A percentile compares a stretch with the other conserved stretches of the same genome.
These are phyloP conservation scores for Natator depressus DNA, from an alignment of 2,113 vertebrate species.

Conservation along the genomic window DNA sequence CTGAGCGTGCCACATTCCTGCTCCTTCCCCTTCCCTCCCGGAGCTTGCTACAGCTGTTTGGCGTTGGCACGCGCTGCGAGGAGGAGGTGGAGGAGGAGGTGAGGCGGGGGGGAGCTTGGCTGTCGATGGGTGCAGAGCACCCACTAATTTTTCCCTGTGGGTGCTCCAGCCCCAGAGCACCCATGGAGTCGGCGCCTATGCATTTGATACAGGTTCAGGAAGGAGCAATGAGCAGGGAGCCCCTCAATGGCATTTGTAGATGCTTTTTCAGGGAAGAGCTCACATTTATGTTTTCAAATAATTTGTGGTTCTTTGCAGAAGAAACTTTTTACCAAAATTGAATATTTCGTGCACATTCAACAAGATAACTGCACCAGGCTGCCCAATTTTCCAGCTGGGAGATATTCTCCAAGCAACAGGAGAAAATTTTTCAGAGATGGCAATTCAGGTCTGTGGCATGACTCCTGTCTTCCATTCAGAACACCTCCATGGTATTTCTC, in stretches of 20 bases:
- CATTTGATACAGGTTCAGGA: not conserved
- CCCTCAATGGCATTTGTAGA: not conserved
- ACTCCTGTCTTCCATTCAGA: not conserved
- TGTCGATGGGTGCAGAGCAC: too few species aligned
- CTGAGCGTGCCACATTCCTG: too few species aligned
- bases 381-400: constrained; percentile 88
- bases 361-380: constrained; percentile 66
- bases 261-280: not conserved
- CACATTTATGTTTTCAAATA: not conserved
- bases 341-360: constrained; percentile 79
- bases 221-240: not conserved
- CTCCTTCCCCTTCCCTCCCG: too few species aligned
- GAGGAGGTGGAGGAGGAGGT: too few species aligned
- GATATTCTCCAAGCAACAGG: constrained; percentile 82
- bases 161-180: too few species aligned
- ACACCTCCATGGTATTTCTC: not conserved
- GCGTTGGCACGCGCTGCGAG: too few species aligned
- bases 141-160: too few species aligned
- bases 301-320: constrained; percentile 67
- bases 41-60: too few species aligned
- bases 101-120: too few species aligned
- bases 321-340: constrained; percentile 84
- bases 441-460: constrained; percentile 80
- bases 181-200: too few species aligned
- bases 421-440: constrained; percentile 83